These are phyloP conservation scores for Bradypodion ventrale DNA, from an alignment of 2,797 vertebrate species.

Conservation along the genomic window DNA sequence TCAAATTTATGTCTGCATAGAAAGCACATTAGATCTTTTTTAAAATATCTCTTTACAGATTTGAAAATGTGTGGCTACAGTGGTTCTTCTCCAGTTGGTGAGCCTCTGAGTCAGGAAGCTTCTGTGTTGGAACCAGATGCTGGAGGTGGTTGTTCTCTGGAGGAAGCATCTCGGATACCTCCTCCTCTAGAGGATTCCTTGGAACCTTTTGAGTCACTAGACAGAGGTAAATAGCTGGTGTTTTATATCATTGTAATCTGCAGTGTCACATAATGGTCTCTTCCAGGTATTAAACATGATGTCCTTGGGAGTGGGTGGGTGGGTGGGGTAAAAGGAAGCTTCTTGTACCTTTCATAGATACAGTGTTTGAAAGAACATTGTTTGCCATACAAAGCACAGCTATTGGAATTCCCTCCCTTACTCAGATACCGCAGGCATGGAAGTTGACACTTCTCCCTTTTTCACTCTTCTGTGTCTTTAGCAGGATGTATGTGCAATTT, in stretches of 20 bases:
- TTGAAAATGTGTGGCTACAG: constrained; percentile 74
- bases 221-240: constrained; percentile 61
- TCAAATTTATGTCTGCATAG: neutral
- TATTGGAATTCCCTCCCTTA: neutral
- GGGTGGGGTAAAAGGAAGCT: no score
- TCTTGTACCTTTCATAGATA: no score
- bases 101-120: constrained; percentile 67
- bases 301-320: neutral
- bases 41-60: constrained; percentile 58
- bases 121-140: constrained; percentile 64
- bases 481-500: neutral
- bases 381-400: neutral
- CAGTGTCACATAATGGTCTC: neutral
- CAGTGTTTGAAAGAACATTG: no score
- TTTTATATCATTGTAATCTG: neutral
- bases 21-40: neutral
- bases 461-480: neutral
- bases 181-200: constrained; percentile 71
- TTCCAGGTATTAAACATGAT: neutral
- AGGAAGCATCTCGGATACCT: constrained; percentile 70
- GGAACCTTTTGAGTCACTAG: constrained; percentile 76
- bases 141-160: constrained; percentile 64
- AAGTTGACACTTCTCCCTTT: neutral
- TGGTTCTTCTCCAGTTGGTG: constrained; percentile 50
- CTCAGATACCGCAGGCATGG: neutral